These are phyloP conservation scores for Cyphomyrmex costatus DNA, from an alignment of 1,140 invertebrate species.

Conservation along the genomic window DNA sequence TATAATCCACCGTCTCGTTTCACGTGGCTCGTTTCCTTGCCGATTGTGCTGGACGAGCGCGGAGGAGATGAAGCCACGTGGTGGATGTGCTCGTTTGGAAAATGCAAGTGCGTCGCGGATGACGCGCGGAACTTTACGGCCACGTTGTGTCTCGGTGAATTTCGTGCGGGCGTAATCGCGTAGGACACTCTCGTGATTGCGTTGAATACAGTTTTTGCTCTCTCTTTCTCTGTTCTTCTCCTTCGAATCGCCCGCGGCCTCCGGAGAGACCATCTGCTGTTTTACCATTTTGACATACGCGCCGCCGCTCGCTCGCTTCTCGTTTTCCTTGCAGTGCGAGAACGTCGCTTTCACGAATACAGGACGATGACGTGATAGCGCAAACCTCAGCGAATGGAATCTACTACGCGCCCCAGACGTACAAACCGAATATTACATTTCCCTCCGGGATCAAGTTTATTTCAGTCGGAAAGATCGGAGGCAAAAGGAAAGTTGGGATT, in stretches of 20 bases:
- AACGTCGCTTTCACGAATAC: conserved; percentile 25
- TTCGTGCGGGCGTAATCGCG: conserved; percentile 29
- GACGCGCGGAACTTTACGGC: conserved; percentile 61
- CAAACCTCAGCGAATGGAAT: conserved; percentile 47
- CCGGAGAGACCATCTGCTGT: conserved; percentile 51
- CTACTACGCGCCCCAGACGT: background rate
- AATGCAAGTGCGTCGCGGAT: conserved; percentile 39
- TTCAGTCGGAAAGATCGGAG: conserved; percentile 5
- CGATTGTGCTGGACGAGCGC: conserved; percentile 33
- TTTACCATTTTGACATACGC: conserved; percentile 52
- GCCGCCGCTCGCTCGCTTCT: conserved; percentile 47
- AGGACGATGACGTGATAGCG: conserved; percentile 36
- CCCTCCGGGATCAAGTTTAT: conserved; percentile 50
- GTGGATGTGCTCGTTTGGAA: conserved; percentile 21
- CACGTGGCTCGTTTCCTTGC: conserved; percentile 9
- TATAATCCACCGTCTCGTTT: background rate
- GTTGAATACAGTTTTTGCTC: background rate
- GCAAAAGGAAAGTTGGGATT: conserved; percentile 31
- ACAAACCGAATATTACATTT: conserved; percentile 51
- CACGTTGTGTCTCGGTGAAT: background rate
- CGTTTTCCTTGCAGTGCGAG: conserved; percentile 49
- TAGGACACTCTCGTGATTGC: conserved; percentile 53
- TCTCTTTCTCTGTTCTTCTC: background rate
- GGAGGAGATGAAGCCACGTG: conserved; percentile 4
- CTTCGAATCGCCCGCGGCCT: background rate